phyloP scores from a whole-genome alignment of 2,797 vertebrate genomes.

The Crotalus adamanteus region DNA sequence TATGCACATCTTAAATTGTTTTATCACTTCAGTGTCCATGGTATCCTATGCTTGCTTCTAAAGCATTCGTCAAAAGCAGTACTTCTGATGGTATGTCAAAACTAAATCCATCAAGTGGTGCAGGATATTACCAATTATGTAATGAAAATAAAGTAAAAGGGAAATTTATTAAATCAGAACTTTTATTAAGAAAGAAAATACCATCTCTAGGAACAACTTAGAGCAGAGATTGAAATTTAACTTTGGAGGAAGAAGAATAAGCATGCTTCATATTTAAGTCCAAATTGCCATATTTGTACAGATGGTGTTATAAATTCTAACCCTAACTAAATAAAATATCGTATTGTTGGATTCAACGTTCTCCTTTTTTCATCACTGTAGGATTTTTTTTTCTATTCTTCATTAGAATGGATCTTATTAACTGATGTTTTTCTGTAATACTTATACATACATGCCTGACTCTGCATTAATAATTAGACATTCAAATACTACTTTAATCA shows the following conservation, averaged over 20 bases:
- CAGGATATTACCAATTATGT: not conserved
- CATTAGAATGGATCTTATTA: not conserved
- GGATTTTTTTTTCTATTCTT: not conserved
- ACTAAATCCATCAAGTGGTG: not conserved
- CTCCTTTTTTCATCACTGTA: not conserved
- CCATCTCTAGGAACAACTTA: too few species aligned
- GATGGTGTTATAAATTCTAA: not conserved
- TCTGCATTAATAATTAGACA: conserved; percentile 42
- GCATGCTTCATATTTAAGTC: not conserved
- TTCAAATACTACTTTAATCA: conserved; percentile 58
- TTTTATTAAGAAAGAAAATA: not conserved
- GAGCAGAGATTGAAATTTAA: not conserved
- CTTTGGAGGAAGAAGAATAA: not conserved
- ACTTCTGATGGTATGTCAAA: not conserved
- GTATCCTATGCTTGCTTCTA: not conserved
- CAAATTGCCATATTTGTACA: not conserved
- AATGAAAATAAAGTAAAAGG: not conserved
- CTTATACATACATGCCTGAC: conserved; percentile 4
- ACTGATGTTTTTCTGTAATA: not conserved
- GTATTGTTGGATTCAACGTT: not conserved
- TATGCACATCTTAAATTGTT: not conserved
- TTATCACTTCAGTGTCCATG: not conserved
- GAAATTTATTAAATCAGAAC: not conserved
- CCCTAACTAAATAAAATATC: not conserved
- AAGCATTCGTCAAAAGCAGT: not conserved